Base-by-base conservation (phyloP, 2,797 vertebrate genomes). In the Sylvia borin region DNA sequence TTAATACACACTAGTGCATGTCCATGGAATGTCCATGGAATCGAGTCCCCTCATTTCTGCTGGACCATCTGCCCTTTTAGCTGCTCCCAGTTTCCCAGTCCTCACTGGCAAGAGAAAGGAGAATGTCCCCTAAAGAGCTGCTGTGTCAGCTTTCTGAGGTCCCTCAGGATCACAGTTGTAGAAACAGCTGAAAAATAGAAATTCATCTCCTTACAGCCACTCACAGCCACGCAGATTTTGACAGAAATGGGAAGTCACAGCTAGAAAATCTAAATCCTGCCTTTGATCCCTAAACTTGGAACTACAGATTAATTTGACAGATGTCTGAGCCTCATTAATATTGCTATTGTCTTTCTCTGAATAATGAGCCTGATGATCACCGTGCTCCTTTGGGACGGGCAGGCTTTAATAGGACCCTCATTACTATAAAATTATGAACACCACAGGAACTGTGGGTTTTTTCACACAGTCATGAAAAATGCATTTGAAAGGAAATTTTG, bases 231-330 rank as follows among this genome's bases (percentile, higher is more conserved):
- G 89, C 78, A 5, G 6, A 62, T 62, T 67, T 74, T 92, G 92
- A 93, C 89, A 93, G 94, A 94, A 94, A 90, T 75, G 80, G 92
- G 92, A 95, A 96, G 85, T 93, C 84, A 60, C 74, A 53, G 74
- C 70, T 85, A 73, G 67, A 76, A 82, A 95, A 94, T 87, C 26
- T 66, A 85, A 94, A 95, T 38, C 84, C 67, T 79, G 74, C 71
- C 70, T 90, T 92, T 95, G 42, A 78, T 84, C 70, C 58, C 83
- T 64, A 42, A 68, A 86, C 76, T 82, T 71, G 40, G 67, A 90
- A 75, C 76, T 91, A 22, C 64, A 87, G 81, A 96, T 91, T 91
- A 87, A 94, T 89, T 87, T 84, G 92, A 92, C 84, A 93, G 78
- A 89, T 85, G 78, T 90, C 72, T 88, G 90, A 95, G 17, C 85